Conservation (phyloP, 2,113 vertebrate species). For the Leptobrachium leishanense region DNA sequence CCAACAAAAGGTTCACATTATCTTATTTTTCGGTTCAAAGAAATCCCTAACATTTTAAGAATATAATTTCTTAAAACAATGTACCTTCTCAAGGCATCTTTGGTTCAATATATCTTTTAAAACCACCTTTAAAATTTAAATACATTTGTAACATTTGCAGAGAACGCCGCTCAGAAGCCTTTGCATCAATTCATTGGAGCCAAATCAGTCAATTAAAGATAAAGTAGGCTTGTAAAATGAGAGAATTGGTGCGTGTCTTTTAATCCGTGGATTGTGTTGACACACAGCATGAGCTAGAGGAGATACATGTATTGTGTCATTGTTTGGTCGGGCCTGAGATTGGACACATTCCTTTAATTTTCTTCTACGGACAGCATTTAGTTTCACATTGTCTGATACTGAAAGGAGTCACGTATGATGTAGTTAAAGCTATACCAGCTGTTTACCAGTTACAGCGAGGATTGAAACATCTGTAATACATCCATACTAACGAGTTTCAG, state of each 20-base stretch:
- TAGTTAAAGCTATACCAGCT: too few species aligned
- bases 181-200: constrained; percentile 21
- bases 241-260: constrained; percentile 37
- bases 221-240: constrained; percentile 42
- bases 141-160: not conserved
- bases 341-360: constrained; percentile 41
- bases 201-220: constrained; percentile 46
- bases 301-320: constrained; percentile 24
- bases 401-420: too few species aligned
- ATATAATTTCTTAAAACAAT: too few species aligned
- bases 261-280: constrained; percentile 24
- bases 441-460: too few species aligned
- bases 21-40: too few species aligned
- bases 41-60: too few species aligned
- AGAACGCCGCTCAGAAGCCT: not conserved
- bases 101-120: not conserved
- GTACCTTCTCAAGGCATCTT: too few species aligned
- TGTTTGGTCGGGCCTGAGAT: constrained; percentile 10
- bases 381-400: too few species aligned
- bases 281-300: constrained; percentile 29
- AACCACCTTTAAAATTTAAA: constrained; percentile 5
- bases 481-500: too few species aligned
- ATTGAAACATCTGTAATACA: too few species aligned
- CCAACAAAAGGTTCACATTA: too few species aligned
- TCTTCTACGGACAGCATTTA: not conserved